phyloP scores from a whole-genome alignment of 2,113 vertebrate species.

The Poecilia latipinna region DNA sequence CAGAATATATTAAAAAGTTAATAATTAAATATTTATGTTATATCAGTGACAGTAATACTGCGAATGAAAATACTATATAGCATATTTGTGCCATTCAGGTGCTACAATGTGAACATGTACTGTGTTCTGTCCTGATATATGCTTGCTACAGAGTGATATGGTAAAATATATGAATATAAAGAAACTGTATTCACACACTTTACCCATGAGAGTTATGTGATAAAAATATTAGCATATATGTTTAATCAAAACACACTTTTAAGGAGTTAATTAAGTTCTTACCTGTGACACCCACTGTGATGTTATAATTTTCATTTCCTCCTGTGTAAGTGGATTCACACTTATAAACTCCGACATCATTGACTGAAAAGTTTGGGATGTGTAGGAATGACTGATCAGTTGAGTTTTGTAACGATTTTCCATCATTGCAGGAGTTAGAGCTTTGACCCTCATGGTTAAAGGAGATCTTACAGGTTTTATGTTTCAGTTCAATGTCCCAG shows the following conservation, averaged over 20 bases:
- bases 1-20: not conserved
- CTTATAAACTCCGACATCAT: slow-evolving; percentile 68
- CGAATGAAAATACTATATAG: not conserved
- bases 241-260: not conserved
- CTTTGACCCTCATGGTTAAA: rapidly evolving
- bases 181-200: not conserved
- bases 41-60: not conserved
- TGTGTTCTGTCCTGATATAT: too few species aligned
- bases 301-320: not conserved
- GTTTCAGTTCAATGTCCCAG: slow-evolving; percentile 54
- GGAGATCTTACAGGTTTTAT: slow-evolving; percentile 27
- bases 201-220: not conserved
- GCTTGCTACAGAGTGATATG: too few species aligned
- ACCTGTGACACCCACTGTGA: slow-evolving; percentile 60
- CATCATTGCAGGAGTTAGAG: slow-evolving; percentile 48
- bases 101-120: not conserved
- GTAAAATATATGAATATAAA: too few species aligned
- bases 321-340: slow-evolving; percentile 58
- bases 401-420: slow-evolving; percentile 53
- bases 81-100: not conserved
- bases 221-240: not conserved
- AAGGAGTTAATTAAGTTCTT: not conserved
- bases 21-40: not conserved
- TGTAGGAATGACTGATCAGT: slow-evolving; percentile 45
- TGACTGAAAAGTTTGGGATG: slow-evolving; percentile 64